Evolutionary conservation across 2,797 vertebrate genomes (phyloP).

Genomic region (Squalus acanthias): DNA sequence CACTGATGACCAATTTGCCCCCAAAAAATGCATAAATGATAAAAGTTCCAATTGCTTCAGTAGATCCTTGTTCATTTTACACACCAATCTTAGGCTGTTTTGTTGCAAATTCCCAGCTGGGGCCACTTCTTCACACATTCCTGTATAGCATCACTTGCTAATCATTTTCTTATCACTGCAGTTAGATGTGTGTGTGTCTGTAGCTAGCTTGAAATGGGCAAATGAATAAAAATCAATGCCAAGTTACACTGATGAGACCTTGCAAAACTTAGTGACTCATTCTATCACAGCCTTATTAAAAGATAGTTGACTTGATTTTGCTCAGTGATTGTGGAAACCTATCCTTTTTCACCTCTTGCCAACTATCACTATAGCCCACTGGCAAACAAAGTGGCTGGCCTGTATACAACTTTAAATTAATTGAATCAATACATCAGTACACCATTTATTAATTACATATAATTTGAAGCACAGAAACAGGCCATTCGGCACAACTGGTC

Average conservation of each 20-base stretch:
- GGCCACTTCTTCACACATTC: neutral
- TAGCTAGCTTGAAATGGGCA: neutral
- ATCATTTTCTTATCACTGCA: neutral
- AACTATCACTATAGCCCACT: neutral
- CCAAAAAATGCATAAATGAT: neutral
- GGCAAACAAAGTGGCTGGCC: neutral
- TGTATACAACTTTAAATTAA: neutral
- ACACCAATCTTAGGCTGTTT: neutral
- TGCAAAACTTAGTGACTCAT: neutral
- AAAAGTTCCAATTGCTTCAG: neutral
- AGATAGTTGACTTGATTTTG: neutral
- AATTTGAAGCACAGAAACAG: neutral
- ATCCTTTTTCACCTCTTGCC: neutral
- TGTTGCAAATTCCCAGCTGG: neutral
- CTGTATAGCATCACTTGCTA: neutral
- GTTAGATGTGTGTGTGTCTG: neutral
- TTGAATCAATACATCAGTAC: neutral
- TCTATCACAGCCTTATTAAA: neutral
- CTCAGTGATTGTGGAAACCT: neutral
- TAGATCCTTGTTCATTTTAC: neutral
- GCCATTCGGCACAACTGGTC: too few relatives aligned
- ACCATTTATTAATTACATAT: neutral
- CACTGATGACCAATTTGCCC: neutral
- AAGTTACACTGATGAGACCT: neutral
- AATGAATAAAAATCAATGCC: neutral